Percentiles rank a stretch among this genome's conserved stretches.
Evolutionary conservation across 2,113 vertebrate species (phyloP).

Genomic region (Elgaria multicarinata): DNA sequence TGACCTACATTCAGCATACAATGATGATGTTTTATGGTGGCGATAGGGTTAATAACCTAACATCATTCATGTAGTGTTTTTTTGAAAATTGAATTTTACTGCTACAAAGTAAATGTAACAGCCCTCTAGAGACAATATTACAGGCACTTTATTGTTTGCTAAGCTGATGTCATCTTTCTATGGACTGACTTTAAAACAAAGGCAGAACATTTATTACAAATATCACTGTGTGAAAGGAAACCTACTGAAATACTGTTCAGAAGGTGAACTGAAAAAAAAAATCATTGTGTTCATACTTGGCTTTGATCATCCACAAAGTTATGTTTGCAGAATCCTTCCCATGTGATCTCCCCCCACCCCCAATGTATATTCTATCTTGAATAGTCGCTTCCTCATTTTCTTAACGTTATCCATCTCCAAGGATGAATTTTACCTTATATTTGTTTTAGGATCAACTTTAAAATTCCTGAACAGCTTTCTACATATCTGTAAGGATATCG

Average conservation of each 20-base stretch:
- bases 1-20: conserved; percentile 82
- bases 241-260: conserved; percentile 91
- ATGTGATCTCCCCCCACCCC: conserved; percentile 63
- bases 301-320: conserved; percentile 83
- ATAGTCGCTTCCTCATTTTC: conserved; percentile 60
- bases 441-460: conserved; percentile 64
- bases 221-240: conserved; percentile 98
- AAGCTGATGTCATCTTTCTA: conserved; percentile 98
- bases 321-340: conserved; percentile 74
- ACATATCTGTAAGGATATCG: conserved; percentile 60
- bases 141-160: conserved; percentile 97
- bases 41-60: conserved; percentile 87
- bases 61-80: conserved; percentile 85
- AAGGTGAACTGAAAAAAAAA: conserved; percentile 85
- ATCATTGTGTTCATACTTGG: conserved; percentile 79
- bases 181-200: conserved; percentile 92
- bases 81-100: conserved; percentile 91
- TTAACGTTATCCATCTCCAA: conserved; percentile 62
- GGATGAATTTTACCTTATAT: conserved; percentile 70
- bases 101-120: conserved; percentile 94
- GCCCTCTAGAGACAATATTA: conserved; percentile 94
- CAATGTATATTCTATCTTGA: conserved; percentile 66
- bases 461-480: conserved; percentile 69
- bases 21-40: conserved; percentile 80
- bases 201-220: conserved; percentile 94